phyloP scores from a whole-genome alignment of 2,888 invertebrate genomes.

The Lasioglossum calceatum region DNA sequence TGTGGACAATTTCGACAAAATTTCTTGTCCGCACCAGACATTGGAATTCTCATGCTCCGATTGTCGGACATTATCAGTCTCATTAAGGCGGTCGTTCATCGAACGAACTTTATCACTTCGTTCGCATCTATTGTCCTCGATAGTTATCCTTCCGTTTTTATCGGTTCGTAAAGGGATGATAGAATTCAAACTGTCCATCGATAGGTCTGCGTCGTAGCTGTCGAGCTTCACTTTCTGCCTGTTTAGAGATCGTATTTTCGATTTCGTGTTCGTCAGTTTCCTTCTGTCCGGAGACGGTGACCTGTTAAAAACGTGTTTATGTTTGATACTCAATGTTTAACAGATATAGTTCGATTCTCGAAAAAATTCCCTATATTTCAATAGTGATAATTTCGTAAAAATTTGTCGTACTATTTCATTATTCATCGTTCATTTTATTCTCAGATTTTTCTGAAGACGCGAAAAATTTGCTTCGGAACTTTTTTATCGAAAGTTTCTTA shows the following conservation, averaged over 20 bases:
- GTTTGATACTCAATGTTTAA: neutral
- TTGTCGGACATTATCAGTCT: slow-evolving; percentile 31
- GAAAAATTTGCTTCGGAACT: no score
- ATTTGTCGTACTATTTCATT: no score
- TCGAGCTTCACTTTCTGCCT: slow-evolving; percentile 75
- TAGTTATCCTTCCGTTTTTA: slow-evolving; percentile 85
- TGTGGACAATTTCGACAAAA: slow-evolving; percentile 79
- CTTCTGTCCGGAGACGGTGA: slow-evolving; percentile 80
- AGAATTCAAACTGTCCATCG: slow-evolving; percentile 82
- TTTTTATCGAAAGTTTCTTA: neutral
- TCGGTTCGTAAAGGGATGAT: slow-evolving; percentile 86
- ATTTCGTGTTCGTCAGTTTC: slow-evolving; percentile 73
- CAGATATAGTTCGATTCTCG: no score
- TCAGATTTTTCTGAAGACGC: no score
- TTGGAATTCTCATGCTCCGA: slow-evolving; percentile 69
- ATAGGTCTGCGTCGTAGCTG: slow-evolving; percentile 80
- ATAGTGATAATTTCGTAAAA: no score
- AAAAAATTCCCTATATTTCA: no score
- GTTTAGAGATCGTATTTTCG: slow-evolving; percentile 68
- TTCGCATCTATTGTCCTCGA: slow-evolving; percentile 74
- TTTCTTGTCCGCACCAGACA: slow-evolving; percentile 79
- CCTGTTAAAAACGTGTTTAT: slow-evolving; percentile 54
- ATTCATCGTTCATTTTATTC: no score
- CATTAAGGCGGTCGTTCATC: slow-evolving; percentile 26
- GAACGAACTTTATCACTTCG: slow-evolving; percentile 30